Percentiles rank a stretch among this genome's conserved stretches.
Conservation (phyloP, 35 echinoderm and acorn worm species). For the Eucidaris tribuloides region DNA sequence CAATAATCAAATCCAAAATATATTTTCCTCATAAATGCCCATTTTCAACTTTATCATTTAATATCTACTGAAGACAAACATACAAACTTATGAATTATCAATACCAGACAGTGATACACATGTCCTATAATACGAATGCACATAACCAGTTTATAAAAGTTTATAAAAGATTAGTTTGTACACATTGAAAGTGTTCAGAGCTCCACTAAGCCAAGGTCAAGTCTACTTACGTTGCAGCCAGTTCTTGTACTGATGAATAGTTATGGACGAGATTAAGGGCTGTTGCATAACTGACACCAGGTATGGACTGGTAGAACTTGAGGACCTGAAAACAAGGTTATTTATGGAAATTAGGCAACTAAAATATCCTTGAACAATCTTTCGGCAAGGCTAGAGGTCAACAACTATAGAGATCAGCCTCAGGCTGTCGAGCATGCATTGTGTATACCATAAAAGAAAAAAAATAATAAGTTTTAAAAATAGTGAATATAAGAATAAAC, state of each 20-base stretch:
- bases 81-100: too few relatives aligned
- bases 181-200: too few relatives aligned
- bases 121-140: too few relatives aligned
- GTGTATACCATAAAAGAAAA: background rate
- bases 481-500: background rate
- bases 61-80: too few relatives aligned
- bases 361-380: background rate
- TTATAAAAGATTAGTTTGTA: too few relatives aligned
- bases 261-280: conserved; percentile 18
- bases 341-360: background rate
- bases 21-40: too few relatives aligned
- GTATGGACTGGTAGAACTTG: conserved; percentile 48
- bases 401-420: background rate
- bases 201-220: too few relatives aligned
- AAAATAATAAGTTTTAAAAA: background rate
- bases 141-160: too few relatives aligned
- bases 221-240: background rate
- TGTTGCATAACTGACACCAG: conserved; percentile 38
- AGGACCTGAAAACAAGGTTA: conserved; percentile 23
- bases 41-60: too few relatives aligned
- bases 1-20: too few relatives aligned
- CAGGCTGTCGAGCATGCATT: background rate
- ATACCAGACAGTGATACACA: too few relatives aligned
- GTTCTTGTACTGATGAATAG: conserved; percentile 17
- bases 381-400: background rate